Conservation (phyloP, 2,888 invertebrate genomes). For the Marronus borbonicus region DNA sequence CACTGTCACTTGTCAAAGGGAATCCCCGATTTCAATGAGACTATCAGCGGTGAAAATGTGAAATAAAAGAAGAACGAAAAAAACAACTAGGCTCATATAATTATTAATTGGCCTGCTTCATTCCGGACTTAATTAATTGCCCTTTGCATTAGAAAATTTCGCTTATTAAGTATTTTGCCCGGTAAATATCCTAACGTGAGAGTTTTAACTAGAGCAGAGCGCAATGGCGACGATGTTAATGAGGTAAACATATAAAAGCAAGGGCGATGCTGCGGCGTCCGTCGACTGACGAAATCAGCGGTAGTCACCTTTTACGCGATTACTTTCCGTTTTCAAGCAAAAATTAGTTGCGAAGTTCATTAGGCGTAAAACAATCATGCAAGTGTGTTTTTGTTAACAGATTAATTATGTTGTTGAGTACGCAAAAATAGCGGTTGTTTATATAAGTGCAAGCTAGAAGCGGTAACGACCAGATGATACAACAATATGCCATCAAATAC, state of each 20-base stretch:
- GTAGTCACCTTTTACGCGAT: not conserved
- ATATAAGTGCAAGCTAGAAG: too few relatives aligned
- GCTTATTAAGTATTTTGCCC: slow-evolving; percentile 22
- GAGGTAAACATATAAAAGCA: slow-evolving; percentile 9
- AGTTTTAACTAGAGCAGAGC: slow-evolving; percentile 6
- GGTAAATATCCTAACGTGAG: slow-evolving; percentile 19
- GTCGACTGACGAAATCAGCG: slow-evolving; percentile 4
- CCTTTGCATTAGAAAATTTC: slow-evolving; percentile 15
- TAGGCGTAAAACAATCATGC: too few relatives aligned
- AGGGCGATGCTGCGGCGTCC: not conserved
- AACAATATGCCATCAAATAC: too few relatives aligned
- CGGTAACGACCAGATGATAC: too few relatives aligned
- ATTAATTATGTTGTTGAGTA: too few relatives aligned
- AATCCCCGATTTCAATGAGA: too few relatives aligned
- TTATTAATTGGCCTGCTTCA: slow-evolving; percentile 16
- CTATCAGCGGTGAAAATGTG: not conserved
- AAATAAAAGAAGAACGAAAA: not conserved
- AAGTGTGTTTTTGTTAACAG: too few relatives aligned
- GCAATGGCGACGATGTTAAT: not conserved
- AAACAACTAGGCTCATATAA: not conserved
- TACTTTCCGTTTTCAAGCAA: not conserved
- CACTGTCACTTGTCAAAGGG: too few relatives aligned
- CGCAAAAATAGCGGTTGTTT: too few relatives aligned
- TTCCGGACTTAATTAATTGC: slow-evolving; percentile 25
- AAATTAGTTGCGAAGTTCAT: not conserved